Percentiles rank a stretch among this genome's conserved stretches.
Evolutionary conservation across 2,797 vertebrate genomes (phyloP).

Genomic region (Phoebastria nigripes): DNA sequence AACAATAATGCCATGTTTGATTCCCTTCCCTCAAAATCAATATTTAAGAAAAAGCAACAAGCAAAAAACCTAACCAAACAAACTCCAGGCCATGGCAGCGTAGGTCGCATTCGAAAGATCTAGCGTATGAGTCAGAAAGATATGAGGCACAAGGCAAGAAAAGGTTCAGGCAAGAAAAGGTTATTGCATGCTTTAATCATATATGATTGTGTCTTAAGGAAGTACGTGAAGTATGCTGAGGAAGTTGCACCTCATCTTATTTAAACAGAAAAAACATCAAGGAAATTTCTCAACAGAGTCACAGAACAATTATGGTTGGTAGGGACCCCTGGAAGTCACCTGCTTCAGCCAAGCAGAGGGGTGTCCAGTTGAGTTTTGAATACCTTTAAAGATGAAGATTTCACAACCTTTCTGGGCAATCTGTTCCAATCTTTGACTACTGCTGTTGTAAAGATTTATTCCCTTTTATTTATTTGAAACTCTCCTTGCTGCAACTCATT

Average conservation of each 20-base stretch:
- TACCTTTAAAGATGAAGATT: background rate
- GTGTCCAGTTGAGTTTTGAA: background rate
- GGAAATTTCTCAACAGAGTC: background rate
- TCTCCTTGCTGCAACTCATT: background rate
- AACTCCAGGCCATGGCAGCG: background rate
- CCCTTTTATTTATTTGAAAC: background rate
- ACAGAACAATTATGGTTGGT: background rate
- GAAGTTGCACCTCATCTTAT: background rate
- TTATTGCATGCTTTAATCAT: background rate
- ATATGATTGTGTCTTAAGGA: background rate
- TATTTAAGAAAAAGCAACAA: background rate
- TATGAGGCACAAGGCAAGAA: background rate
- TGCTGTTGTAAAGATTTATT: background rate
- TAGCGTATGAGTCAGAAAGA: background rate
- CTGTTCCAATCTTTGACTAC: background rate
- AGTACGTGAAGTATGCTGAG: background rate
- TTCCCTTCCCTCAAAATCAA: background rate
- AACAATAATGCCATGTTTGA: background rate
- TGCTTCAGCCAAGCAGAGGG: background rate
- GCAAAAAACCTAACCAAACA: background rate
- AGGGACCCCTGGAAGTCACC: background rate
- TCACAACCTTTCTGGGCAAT: background rate
- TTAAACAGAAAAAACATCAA: background rate
- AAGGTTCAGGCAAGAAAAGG: background rate
- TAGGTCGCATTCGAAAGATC: background rate